Base-by-base conservation (phyloP, 2,888 invertebrate genomes). In the Neoascia interrupta region DNA sequence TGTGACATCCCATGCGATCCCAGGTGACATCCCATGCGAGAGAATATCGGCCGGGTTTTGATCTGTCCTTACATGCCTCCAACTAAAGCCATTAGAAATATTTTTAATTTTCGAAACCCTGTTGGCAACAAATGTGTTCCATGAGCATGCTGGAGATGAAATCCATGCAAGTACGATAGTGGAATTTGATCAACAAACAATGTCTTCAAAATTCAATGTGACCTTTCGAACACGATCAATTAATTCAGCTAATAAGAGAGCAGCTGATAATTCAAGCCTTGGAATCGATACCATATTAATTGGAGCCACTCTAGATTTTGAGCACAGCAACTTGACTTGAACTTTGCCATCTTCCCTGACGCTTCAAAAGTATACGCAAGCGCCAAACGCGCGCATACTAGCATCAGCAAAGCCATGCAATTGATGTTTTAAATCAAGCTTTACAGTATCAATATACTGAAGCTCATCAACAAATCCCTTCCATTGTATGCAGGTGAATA, bases 1-100 rank as follows among this genome's bases (percentile, higher is more conserved):
- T n/a, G n/a, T n/a, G n/a, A n/a, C n/a, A n/a, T n/a, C n/a, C n/a
- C n/a, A n/a, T n/a, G n/a, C n/a, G n/a, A n/a, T n/a, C n/a, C n/a
- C n/a, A 11, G 21, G 41, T 41, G 10, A 13, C 6, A 21, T 2
- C 11, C 19, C 41, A 21, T 21, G 19, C n/a, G 41, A 41, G 13
- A 41, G 41, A 41, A 41, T 41, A 15, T 41, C 21, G 5, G 41
- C 41, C 2, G 41, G 41, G 21, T 41, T 41, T 41, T 41, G 41
- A n/a, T 10, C 23, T 13, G 13, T 37, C 8, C 23, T 11, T 11
- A 23, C 8, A 21, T 23, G 23, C 13, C 34, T 8, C 34, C 34
- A 34, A 5, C 1, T 13, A 11, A 10, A 41, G 21, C 6, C 11
- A 5, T 34, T 34, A 19, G 51, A 28, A 15, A 51, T 6, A 11